Base-by-base conservation (phyloP, 2,888 invertebrate genomes). In the Oscheius sp. region DNA sequence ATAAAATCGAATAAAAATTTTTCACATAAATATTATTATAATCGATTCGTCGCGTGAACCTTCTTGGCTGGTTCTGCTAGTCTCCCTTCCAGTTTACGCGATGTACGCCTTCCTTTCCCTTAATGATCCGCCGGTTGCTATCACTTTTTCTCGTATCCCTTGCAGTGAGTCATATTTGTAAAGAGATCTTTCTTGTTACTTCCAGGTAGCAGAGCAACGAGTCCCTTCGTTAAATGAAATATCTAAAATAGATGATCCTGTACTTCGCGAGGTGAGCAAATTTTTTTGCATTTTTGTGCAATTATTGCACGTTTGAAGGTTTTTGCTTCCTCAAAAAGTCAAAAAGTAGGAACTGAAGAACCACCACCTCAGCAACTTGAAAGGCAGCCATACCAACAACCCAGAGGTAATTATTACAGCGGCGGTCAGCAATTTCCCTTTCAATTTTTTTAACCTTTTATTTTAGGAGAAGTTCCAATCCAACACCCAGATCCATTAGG, bases 181-280 rank as follows among this genome's bases (percentile, higher is more conserved):
- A 23, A 59, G 3, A 41, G 13, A 13, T n/a, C 13, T 23, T 23
- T 61, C 18, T 45, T 21, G 1, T 1, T 49, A 16, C 5, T 53
- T 68, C 9, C 1, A 69, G 69, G 16, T 45, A 7, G 45, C 56
- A 23, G 69, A 35, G 9, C 69, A 69, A 35, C 72, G 66, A 13
- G 72, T 72, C 12, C 72, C 72, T 25, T 56, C 72, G 12, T 21
- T 72, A 12, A 64, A 46, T 25, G 72, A 72, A 53, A 72, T 72
- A 16, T 66, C 64, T 1, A 55, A 72, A 29, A 55, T 66, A 25
- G 58, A 72, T 46, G 72, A 72, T 53, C 72, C 72, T 5, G 72
- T 72, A 13, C 58, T 71, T 21, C 13, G 35, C 6, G 71, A 71
- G 71, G 71, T 71, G n/a, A 43, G 56, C 21, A 13, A 58, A 9